These are phyloP conservation scores for Rhyzopertha dominica DNA, from an alignment of 1,140 invertebrate species.

Conservation along the genomic window DNA sequence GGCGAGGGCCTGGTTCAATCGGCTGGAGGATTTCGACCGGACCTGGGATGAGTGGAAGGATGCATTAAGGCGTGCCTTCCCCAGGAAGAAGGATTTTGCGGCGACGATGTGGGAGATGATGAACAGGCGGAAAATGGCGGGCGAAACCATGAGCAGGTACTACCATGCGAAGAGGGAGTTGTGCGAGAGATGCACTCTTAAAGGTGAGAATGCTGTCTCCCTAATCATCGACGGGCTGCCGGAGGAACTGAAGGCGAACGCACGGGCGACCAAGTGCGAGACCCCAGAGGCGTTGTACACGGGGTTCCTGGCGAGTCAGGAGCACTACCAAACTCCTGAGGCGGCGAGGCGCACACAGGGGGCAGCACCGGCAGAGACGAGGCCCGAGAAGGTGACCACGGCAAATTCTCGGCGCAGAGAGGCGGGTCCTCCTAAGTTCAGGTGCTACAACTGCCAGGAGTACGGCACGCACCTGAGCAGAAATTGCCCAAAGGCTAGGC, in stretches of 20 bases:
- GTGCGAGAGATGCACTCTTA: conserved; percentile 35
- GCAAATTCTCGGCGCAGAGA: too few relatives aligned
- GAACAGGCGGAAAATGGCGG: conserved; percentile 7
- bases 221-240: conserved; percentile 38
- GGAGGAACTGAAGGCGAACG: conserved; percentile 30
- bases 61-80: conserved; percentile 12
- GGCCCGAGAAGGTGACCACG: too few relatives aligned
- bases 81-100: conserved; percentile 15
- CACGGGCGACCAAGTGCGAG: conserved; percentile 32
- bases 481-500: too few relatives aligned
- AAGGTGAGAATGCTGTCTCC: conserved; percentile 29
- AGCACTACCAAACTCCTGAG: too few relatives aligned
- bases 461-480: too few relatives aligned
- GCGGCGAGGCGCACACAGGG: too few relatives aligned
- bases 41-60: conserved; percentile 15
- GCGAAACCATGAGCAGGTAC: conserved; percentile 23
- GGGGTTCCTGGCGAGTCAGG: conserved; percentile 29
- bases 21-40: conserved; percentile 21
- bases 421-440: too few relatives aligned
- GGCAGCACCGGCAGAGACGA: too few relatives aligned
- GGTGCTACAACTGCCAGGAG: too few relatives aligned
- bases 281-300: conserved; percentile 32
- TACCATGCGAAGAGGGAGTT: conserved; percentile 39
- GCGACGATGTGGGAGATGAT: conserved; percentile 15
- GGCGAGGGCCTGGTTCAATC: conserved; percentile 29